A percentile compares a stretch with the other conserved stretches of the same genome.
Conservation (phyloP, 2,888 invertebrate species). For the Drosophila mulleri region DNA sequence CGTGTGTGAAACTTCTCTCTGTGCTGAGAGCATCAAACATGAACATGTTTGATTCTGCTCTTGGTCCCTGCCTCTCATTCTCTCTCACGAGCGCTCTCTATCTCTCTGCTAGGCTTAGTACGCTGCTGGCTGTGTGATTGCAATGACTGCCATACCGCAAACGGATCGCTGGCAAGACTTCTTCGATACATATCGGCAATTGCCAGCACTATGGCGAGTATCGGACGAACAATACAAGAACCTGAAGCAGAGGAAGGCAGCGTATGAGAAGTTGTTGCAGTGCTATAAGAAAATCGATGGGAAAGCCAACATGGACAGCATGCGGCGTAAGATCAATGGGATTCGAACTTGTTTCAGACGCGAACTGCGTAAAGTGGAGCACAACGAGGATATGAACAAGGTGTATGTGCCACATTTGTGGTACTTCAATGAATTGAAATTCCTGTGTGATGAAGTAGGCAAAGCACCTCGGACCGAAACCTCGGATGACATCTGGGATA, state of each 20-base stretch:
- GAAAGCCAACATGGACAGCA: slow-evolving; percentile 40
- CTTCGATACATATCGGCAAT: slow-evolving; percentile 30
- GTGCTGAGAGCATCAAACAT: slow-evolving; percentile 21
- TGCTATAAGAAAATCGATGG: slow-evolving; percentile 41
- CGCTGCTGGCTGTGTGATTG: slow-evolving; percentile 19
- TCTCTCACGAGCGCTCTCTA: not conserved
- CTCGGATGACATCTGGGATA: slow-evolving; percentile 4
- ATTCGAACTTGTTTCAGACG: slow-evolving; percentile 51
- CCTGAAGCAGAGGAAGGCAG: slow-evolving; percentile 5
- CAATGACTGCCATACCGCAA: slow-evolving; percentile 43
- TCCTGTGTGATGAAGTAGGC: slow-evolving; percentile 21
- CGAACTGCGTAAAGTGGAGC: slow-evolving; percentile 54
- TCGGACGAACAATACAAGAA: slow-evolving; percentile 40
- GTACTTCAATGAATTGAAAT: slow-evolving; percentile 42
- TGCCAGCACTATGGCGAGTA: slow-evolving; percentile 47
- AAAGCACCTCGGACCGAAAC: not conserved
- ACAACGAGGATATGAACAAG: slow-evolving; percentile 25
- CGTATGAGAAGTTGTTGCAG: slow-evolving; percentile 23
- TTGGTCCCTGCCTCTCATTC: not conserved
- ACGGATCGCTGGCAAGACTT: slow-evolving; percentile 39
- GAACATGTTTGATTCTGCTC: slow-evolving; percentile 10
- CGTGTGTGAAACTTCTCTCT: slow-evolving; percentile 8
- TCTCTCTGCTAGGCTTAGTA: slow-evolving; percentile 18
- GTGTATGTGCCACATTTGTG: slow-evolving; percentile 53
- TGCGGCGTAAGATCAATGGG: slow-evolving; percentile 49